Conservation (phyloP, 2,888 invertebrate species). For the Drosophila kanekoi region DNA sequence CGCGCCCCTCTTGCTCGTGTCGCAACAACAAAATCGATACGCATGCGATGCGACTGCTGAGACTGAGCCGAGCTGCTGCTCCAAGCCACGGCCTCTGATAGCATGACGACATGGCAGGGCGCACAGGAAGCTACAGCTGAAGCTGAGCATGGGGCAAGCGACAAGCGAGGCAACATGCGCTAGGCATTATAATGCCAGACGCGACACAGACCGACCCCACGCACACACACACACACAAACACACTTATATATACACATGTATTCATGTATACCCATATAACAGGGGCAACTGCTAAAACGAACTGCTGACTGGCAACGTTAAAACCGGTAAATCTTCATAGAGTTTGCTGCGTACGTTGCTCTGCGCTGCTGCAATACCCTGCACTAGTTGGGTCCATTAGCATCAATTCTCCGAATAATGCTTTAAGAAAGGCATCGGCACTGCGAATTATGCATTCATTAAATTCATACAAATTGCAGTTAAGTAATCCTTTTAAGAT, state of each 20-base stretch:
- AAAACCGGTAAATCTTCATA: conserved; percentile 81
- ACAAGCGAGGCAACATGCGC: conserved; percentile 60
- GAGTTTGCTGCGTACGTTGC: conserved; percentile 68
- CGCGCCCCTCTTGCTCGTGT: not conserved
- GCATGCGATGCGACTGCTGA: conserved; percentile 43
- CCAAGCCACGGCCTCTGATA: conserved; percentile 55
- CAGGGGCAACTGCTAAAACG: conserved; percentile 44
- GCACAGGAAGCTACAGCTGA: conserved; percentile 65
- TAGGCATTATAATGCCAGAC: conserved; percentile 75
- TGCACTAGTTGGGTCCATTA: conserved; percentile 24
- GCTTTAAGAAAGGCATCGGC: not conserved
- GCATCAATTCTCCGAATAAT: not conserved
- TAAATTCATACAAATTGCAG: too few relatives aligned
- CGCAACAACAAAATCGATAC: conserved; percentile 69
- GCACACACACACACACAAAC: conserved; percentile 11
- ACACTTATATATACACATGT: not conserved
- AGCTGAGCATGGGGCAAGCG: conserved; percentile 56
- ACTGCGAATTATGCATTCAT: not conserved
- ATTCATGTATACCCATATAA: conserved; percentile 12
- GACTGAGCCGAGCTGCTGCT: conserved; percentile 22
- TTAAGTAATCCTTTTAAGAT: too few relatives aligned
- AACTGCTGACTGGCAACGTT: conserved; percentile 80
- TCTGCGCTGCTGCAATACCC: conserved; percentile 39
- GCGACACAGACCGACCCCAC: conserved; percentile 66
- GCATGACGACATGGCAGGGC: conserved; percentile 73